Evolutionary conservation across 2,888 invertebrate genomes (phyloP), one percentile per base, ranked within the genome.

Genomic region (Tetranychus piercei): DNA sequence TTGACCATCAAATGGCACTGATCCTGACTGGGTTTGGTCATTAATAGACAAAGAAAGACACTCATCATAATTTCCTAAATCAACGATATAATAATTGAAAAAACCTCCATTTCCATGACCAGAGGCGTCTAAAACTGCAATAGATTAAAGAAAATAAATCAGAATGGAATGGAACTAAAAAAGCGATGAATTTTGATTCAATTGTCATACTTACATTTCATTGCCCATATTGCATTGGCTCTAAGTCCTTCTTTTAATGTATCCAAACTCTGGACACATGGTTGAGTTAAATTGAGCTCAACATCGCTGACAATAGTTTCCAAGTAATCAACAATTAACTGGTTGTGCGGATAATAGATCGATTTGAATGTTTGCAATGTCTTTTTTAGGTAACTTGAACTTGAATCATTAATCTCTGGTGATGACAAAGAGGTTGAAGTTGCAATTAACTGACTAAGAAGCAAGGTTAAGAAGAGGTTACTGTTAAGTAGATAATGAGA

Each of bases 11-110:
- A 67, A 67, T 15, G 55, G 2, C 34, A 34, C 34, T 15, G 55
- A 0, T 15, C 15, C 55, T 15, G 15, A 55, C 15, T 55, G 9
- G 9, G 55, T 15, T 15, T 55, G 11, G 0, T 15, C 55, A 6
- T 55, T 9, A 55, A 55, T 15, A 15, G 55, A 55, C 9, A 55
- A 15, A 15, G 67, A 67, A 22, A 67, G 67, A 9, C 67, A 67
- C 67, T 67, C 22, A 67, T 67, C 67, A 9, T 67, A 67, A 67
- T 67, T 23, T 67, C 67, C 67, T 22, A 67, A 0, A 67, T 67
- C 67, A 9, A 20, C n/a, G 23, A 22, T n/a, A 67, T 67, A 67
- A 67, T 23, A 20, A 23, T 22, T 22, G 8, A 67, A 67, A 18
- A 22, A 22, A n/a, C 67, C 67, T 18, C 23, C 23, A 4, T 67